Evolutionary conservation across 2,888 invertebrate species (phyloP), one percentile per base, ranked within the genome.

Genomic region (Notodonta dromedarius): DNA sequence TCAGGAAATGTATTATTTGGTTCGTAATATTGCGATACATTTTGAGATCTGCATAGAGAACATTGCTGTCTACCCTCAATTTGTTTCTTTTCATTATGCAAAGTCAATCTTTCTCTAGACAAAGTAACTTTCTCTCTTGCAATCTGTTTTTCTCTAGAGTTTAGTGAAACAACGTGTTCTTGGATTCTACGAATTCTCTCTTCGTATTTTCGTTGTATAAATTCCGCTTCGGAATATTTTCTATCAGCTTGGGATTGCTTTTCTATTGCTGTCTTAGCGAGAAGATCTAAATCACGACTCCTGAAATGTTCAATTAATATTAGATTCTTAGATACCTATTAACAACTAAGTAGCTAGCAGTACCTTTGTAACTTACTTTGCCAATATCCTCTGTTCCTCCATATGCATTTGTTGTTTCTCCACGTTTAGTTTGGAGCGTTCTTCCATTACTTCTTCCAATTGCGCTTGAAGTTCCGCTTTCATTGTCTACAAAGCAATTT

Each of bases 91-190:
- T 94, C 91, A 55, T 94, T 94, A 66, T 95, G 95, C 39, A 95
- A 80, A 61, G 87, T 88, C 59, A 95, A 73, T 69, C 95, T 88
- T 77, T 95, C 95, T 71, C 94, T 94, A 0, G 95, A 95, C 11
- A 95, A 74, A 4, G 90, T 86, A 0, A 95, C 93, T 80, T 95
- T 95, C 72, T 95, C 95, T 79, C 91, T 94, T 0, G 95, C 94
- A 48, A 95, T 90, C 70, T 94, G 94, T 72, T 95, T 95, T 67
- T 95, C 95, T 71, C 95, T 90, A 12, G 84, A 78, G 24, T 94
- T 93, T 16, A 95, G 74, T 0, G 94, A 94, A 4, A 92, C 85
- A 4, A 94, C 91, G 65, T 95, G 95, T 64, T 91, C 94, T 79
- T 95, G 95, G 46, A 95, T 89, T 55, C 94, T 90, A 54, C 93